Evolutionary conservation across 2,113 vertebrate genomes (phyloP), one percentile per base, ranked within the genome.

Genomic region (Irena cyanogastra): DNA sequence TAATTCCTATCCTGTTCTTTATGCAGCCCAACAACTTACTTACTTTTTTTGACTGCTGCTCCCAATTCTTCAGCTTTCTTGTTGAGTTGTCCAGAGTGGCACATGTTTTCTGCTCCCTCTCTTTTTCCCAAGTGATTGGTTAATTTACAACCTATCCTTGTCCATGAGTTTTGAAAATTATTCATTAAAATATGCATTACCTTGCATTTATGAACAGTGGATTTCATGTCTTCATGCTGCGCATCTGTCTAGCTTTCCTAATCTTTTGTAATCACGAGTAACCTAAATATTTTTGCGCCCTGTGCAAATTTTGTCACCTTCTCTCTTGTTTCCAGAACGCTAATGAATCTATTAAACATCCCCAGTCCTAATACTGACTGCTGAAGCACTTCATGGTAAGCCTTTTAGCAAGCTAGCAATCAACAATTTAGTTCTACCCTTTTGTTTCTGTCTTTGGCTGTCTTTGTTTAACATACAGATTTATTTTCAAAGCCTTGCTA

Each of bases 121-220:
- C 54, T 66, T 95, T 95, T 75, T 57, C 88, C 83, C 45, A 3
- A 84, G 69, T 56, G 88, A 49, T 71, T 92, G 83, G 86, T 96
- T 97, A 95, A 97, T 97, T 89, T 90, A 69, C 76, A 93, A 11
- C 72, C 53, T 49, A 84, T 57, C 88, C 72, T 89, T 84, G 65
- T 78, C 86, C 72, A 92, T 89, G 88, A 90, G 88, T 96, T 95
- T 86, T 91, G 88, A 90, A 87, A 96, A 96, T 95, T 95, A 92
- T 45, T 92, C 89, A 94, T 96, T 96, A 92, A 96, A 96, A 96
- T 94, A 87, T 84, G 80, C 90, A 95, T 94, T 96, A 91, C 83
- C 92, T 96, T 96, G 86, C 94, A 57, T 87, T 95, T 95, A 81
- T 84, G 94, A 96, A 84, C 83, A 93, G 86, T 84, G 83, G 65